Conservation (phyloP, 2,797 vertebrate species). For the Craterocephalus amniculus region DNA sequence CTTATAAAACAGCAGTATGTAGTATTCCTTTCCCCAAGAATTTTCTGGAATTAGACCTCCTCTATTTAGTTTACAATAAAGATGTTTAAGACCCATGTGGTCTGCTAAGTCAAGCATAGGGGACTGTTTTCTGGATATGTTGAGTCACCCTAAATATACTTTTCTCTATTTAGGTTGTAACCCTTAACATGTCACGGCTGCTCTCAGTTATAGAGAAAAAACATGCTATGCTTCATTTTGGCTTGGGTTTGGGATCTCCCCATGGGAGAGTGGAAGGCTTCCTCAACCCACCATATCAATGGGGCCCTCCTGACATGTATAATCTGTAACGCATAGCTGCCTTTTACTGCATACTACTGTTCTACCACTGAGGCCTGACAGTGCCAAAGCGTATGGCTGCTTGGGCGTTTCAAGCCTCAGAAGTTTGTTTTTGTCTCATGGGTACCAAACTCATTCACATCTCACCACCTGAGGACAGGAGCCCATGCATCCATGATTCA, state of each 20-base stretch:
- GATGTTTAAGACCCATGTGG: constrained; percentile 71
- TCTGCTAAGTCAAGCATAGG: constrained; percentile 72
- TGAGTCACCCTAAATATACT: constrained; percentile 78
- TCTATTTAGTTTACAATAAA: constrained; percentile 66
- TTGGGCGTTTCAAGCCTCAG: constrained; percentile 67
- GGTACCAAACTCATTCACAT: constrained; percentile 61
- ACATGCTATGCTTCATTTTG: constrained; percentile 67
- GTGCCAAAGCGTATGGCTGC: constrained; percentile 66
- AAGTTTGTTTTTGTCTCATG: constrained; percentile 69
- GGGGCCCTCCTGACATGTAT: constrained; percentile 67
- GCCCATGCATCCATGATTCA: constrained; percentile 42
- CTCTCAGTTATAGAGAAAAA: constrained; percentile 74
- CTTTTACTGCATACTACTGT: constrained; percentile 67
- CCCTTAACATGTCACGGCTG: constrained; percentile 71
- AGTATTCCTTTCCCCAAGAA: constrained; percentile 25
- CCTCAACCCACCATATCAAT: constrained; percentile 63
- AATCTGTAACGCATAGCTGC: constrained; percentile 72
- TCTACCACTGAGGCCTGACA: constrained; percentile 63
- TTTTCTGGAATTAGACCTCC: constrained; percentile 45
- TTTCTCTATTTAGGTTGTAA: constrained; percentile 71
- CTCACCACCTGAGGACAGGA: constrained; percentile 74
- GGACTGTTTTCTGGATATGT: constrained; percentile 72
- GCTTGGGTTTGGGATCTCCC: constrained; percentile 73
- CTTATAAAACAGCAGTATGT: not conserved
- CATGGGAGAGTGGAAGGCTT: constrained; percentile 55